A percentile compares a stretch with the other conserved stretches of the same genome.
Evolutionary conservation across 2,888 invertebrate species (phyloP).

Genomic region (Magallana nippona): DNA sequence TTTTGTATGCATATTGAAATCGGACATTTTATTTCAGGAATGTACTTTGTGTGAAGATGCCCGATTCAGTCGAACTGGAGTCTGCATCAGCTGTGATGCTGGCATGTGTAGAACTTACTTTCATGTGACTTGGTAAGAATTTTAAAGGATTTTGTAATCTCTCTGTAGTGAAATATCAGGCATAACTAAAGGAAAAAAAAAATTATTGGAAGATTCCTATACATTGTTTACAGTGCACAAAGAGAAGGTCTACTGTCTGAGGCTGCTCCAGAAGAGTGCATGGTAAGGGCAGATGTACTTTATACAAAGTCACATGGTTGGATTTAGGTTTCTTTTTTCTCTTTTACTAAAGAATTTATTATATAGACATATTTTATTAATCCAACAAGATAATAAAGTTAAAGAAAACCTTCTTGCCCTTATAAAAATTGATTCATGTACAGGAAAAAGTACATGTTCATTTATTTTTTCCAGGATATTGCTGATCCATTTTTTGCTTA

Average conservation of each 20-base stretch:
- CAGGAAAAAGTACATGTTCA: not conserved
- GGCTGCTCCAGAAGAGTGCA: slow-evolving; percentile 84
- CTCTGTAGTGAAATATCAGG: no score
- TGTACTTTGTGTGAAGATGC: slow-evolving; percentile 95
- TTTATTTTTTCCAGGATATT: slow-evolving; percentile 73
- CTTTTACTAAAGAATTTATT: no score
- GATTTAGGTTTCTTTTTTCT: no score
- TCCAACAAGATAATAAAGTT: no score
- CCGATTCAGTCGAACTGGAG: slow-evolving; percentile 93
- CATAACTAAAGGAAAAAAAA: no score
- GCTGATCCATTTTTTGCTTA: slow-evolving; percentile 99
- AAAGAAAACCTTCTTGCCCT: not conserved
- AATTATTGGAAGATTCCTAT: no score
- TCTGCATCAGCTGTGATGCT: slow-evolving; percentile 98
- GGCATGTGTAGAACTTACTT: slow-evolving; percentile 98
- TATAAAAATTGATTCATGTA: not conserved
- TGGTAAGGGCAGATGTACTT: slow-evolving; percentile 55
- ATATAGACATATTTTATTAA: no score
- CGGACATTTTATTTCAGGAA: slow-evolving; percentile 79
- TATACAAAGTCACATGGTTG: no score
- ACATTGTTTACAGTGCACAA: slow-evolving; percentile 87
- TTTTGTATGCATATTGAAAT: no score
- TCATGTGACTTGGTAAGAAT: slow-evolving; percentile 91
- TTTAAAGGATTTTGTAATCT: no score
- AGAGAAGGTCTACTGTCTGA: slow-evolving; percentile 95